These are phyloP conservation scores for Pecten maximus DNA, from an alignment of 2,888 invertebrate species.

Conservation along the genomic window DNA sequence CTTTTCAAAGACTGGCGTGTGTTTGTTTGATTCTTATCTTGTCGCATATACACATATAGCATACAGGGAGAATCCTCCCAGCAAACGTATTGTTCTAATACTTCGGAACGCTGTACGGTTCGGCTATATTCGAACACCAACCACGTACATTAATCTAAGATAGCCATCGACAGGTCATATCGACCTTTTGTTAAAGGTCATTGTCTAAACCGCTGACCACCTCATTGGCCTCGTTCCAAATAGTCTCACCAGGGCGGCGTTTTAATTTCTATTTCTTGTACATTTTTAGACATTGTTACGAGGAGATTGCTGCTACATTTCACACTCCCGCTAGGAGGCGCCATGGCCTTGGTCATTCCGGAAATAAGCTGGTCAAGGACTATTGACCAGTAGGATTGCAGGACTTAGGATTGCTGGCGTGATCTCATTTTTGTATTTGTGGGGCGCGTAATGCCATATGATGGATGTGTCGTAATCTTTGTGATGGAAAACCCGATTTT, in stretches of 20 bases:
- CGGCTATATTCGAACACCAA: neutral
- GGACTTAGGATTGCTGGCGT: constrained; percentile 13
- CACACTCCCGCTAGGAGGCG: neutral
- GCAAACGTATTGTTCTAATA: neutral
- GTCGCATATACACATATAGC: neutral
- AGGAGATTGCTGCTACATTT: neutral
- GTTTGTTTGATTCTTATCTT: constrained; percentile 18
- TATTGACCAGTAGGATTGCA: constrained; percentile 13
- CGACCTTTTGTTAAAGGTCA: neutral
- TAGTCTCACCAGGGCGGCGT: neutral
- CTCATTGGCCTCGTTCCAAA: neutral
- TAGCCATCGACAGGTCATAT: constrained; percentile 23
- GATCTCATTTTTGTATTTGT: neutral
- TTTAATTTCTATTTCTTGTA: neutral
- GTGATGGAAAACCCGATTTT: neutral
- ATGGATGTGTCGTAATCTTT: neutral
- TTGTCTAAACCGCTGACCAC: neutral
- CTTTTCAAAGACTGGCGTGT: constrained; percentile 24
- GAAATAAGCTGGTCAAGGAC: constrained; percentile 14
- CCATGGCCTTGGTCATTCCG: neutral
- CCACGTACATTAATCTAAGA: neutral
- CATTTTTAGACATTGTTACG: neutral
- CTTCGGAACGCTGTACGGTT: neutral
- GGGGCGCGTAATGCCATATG: neutral
- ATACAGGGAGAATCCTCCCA: neutral